Conservation (phyloP, 1,140 invertebrate genomes). For the Euwallacea fornicatus region DNA sequence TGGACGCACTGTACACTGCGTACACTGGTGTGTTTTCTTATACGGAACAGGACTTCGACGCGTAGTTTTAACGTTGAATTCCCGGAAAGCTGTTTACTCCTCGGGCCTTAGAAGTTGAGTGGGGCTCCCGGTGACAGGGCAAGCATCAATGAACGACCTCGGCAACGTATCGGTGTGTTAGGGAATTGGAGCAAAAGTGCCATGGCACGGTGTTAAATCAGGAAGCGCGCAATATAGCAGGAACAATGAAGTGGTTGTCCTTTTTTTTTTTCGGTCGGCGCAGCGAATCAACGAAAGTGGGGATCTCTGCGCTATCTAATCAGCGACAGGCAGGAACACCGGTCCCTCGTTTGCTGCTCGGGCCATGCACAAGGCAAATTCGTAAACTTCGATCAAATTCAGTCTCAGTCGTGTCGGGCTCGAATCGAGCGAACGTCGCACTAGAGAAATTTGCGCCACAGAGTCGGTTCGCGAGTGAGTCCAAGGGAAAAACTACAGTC, state of each 20-base stretch:
- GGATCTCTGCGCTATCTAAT: slow-evolving; percentile 31
- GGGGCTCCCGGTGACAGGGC: not conserved
- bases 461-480: not conserved
- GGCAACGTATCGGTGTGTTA: too few relatives aligned
- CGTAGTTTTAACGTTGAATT: too few relatives aligned
- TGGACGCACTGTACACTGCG: too few relatives aligned
- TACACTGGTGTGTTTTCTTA: too few relatives aligned
- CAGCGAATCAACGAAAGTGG: slow-evolving; percentile 20
- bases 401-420: slow-evolving; percentile 21
- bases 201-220: not conserved
- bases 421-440: slow-evolving; percentile 19
- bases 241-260: slow-evolving; percentile 19
- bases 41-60: too few relatives aligned
- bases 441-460: not conserved
- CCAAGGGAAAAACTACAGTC: slow-evolving; percentile 7
- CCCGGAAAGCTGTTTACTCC: too few relatives aligned
- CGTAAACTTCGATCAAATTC: slow-evolving; percentile 32
- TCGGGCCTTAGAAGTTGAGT: too few relatives aligned
- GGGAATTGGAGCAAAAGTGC: not conserved
- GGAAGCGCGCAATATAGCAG: slow-evolving; percentile 16
- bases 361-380: slow-evolving; percentile 30
- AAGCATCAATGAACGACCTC: not conserved
- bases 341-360: slow-evolving; percentile 22
- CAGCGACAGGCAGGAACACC: slow-evolving; percentile 19
- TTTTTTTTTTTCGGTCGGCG: slow-evolving; percentile 14